Conservation (phyloP, 2,888 invertebrate genomes). For the Sesamia inferens region DNA sequence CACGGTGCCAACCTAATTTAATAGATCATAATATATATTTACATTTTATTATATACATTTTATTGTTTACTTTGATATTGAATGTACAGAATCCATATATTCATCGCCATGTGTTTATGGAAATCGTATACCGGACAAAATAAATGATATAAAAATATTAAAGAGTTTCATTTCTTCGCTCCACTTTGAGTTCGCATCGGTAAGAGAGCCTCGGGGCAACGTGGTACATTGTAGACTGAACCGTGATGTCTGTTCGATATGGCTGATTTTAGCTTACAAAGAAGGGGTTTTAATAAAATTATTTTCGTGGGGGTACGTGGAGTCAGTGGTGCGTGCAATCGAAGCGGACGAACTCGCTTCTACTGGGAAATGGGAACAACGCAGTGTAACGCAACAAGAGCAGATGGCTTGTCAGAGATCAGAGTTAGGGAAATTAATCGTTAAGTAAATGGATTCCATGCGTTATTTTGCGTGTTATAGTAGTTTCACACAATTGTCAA, state of each 20-base stretch:
- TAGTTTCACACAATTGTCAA: background rate
- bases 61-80: conserved; percentile 88
- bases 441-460: too few species aligned
- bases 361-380: conserved; percentile 57
- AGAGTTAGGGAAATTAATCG: background rate
- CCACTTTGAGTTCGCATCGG: conserved; percentile 64
- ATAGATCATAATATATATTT: conserved; percentile 84
- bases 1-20: conserved; percentile 86
- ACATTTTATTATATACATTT: conserved; percentile 85
- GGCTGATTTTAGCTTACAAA: conserved; percentile 51
- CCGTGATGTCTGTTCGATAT: conserved; percentile 35
- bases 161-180: conserved; percentile 71
- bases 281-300: conserved; percentile 74
- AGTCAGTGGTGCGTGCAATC: conserved; percentile 72
- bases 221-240: conserved; percentile 23
- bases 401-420: background rate
- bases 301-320: conserved; percentile 76
- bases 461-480: background rate
- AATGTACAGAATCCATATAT: conserved; percentile 86
- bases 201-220: conserved; percentile 44
- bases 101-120: conserved; percentile 86
- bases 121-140: conserved; percentile 85
- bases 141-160: conserved; percentile 80
- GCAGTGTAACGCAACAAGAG: background rate
- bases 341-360: conserved; percentile 57